Conservation (phyloP, 35 echinoderm and acorn worm species). For the Lytechinus variegatus region DNA sequence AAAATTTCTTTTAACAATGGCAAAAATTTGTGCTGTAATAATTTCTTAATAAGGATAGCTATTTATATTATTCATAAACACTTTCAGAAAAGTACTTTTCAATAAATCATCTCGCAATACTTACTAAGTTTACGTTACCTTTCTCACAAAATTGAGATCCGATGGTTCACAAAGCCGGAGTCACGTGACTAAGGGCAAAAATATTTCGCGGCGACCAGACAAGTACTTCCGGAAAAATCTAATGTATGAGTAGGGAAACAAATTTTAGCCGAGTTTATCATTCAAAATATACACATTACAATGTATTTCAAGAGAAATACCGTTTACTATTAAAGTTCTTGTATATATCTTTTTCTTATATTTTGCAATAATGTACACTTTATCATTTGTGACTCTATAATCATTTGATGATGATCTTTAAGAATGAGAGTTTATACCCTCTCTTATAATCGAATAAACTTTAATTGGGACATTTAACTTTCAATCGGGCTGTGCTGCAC, state of each 20-base stretch:
- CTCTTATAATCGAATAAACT: neutral
- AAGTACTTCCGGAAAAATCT: constrained; percentile 39
- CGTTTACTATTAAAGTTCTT: too few relatives aligned
- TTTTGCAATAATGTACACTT: too few relatives aligned
- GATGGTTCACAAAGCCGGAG: constrained; percentile 53
- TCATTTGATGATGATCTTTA: neutral
- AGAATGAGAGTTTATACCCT: neutral
- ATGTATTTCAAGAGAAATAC: too few relatives aligned
- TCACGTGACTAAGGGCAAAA: constrained; percentile 50
- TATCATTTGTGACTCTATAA: too few relatives aligned
- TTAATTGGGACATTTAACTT: neutral
- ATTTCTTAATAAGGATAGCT: neutral
- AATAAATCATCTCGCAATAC: constrained; percentile 9
- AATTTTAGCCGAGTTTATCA: too few relatives aligned
- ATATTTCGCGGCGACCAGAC: constrained; percentile 56
- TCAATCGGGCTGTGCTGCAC: neutral
- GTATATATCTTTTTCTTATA: too few relatives aligned
- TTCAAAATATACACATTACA: too few relatives aligned
- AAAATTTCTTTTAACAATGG: neutral
- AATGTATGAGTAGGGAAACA: neutral
- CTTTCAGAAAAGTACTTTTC: neutral
- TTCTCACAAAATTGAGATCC: constrained; percentile 54
- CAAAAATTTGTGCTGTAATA: neutral
- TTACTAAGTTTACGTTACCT: constrained; percentile 7
- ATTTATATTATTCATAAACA: neutral